Evolutionary conservation across 2,113 vertebrate species (phyloP), one percentile per base, ranked within the genome.

Genomic region (Passer domesticus): DNA sequence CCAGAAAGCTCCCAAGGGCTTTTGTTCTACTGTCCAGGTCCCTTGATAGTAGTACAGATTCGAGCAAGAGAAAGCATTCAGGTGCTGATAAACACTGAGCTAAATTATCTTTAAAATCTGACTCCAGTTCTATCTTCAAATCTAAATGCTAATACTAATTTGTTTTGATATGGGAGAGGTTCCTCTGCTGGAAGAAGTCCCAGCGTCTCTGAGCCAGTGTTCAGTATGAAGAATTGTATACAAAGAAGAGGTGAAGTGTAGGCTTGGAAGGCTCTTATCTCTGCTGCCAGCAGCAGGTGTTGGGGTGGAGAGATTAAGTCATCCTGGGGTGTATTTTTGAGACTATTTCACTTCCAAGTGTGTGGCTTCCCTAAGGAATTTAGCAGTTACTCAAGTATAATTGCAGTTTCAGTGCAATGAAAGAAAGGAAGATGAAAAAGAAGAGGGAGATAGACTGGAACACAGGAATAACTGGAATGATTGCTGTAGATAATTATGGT

Each of bases 11-110:
- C 83, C 30, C 37, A 68, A 66, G 80, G 69, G 81, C 20, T 95
- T 95, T 88, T 91, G 16, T 89, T 87, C 55, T 46, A 13, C 64
- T 93, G 55, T 86, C 72, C 64, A 88, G 44, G 28, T 90, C 92
- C 88, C 91, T 83, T 91, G 90, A 73, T 68, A 83, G 37, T 35
- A 74, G 33, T 91, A 68, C 41, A 82, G 60, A 52, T 87, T 55
- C 1, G 8, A 91, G 79, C 46, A 72, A 69, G 53, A 92, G 68
- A 76, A 95, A 84, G 44, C 17, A 35, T 69, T 87, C 43, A 59
- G 49, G 11, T 90, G 37, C 28, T 81, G 33, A 62, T 73, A 53
- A 94, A 49, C 44, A 74, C 59, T 31, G 28, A 87, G 30, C 15
- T 91, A 44, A 76, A 82, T 73, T 69, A 1, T 73, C 55, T 79